Evolutionary conservation across 92 coral and sea anemone species (phyloP), one percentile per base, ranked within the genome.

Genomic region (Phenganax subtilis): DNA sequence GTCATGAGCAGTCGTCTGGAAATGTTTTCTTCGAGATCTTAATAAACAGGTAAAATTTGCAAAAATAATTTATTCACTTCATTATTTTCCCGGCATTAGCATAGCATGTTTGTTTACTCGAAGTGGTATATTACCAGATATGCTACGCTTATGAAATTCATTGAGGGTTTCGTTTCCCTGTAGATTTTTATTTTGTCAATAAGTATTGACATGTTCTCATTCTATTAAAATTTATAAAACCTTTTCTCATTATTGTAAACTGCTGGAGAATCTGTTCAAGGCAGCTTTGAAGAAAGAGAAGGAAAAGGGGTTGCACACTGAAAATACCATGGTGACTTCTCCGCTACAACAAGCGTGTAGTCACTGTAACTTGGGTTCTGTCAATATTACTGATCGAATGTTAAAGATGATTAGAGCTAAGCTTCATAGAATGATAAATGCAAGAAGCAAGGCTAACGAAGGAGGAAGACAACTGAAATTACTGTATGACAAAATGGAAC

Each of bases 21-120:
- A 70, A 72, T 53, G 57, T 58, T 72, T 72, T 72, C 77, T 72
- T 72, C 52, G 77, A 72, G 77, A 58, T 51, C 59, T 72, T 58
- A 72, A 72, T 72, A 72, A 72, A 30, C 76, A 71, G 51, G 76
- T 71, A 71, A 12, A 58, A n/a, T 72, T 66, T 66, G 72, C 16
- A 66, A 66, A 17, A 10, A 3, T 66, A 28, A 66, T 3, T 28
- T 66, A 20, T 66, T 66, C 72, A 66, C n/a, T 53, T 53, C n/a
- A n/a, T 66, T 53, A 66, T 66, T 59, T n/a, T n/a, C n/a, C n/a
- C n/a, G n/a, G n/a, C n/a, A n/a, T n/a, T n/a, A n/a, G n/a, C n/a
- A n/a, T n/a, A n/a, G n/a, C n/a, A n/a, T n/a, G n/a, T n/a, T n/a
- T n/a, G n/a, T n/a, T n/a, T n/a, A n/a, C n/a, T n/a, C n/a, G n/a